phyloP scores from a whole-genome alignment of 2,797 vertebrate genomes.

The Sternarchorhynchus goeldii region DNA sequence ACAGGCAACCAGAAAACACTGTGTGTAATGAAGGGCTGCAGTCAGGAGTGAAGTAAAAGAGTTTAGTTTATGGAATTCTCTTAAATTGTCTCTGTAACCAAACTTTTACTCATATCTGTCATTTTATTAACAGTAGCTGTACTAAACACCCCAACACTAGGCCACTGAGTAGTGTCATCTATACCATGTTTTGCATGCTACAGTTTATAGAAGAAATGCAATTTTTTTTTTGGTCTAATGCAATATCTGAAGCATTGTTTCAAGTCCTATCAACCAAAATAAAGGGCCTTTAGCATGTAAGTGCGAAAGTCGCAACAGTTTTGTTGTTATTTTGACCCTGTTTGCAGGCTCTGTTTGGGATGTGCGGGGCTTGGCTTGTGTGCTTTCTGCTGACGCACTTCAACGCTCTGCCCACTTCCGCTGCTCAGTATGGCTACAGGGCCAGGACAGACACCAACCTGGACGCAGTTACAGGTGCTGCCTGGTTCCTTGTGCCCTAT shows the following conservation, averaged over 20 bases:
- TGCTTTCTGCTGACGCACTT: constrained; percentile 78
- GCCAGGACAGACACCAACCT: constrained; percentile 77
- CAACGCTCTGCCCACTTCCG: constrained; percentile 71
- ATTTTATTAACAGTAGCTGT: background rate
- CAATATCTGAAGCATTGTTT: background rate
- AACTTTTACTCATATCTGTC: constrained; percentile 1
- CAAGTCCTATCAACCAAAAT: background rate
- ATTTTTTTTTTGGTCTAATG: background rate
- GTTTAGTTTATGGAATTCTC: background rate
- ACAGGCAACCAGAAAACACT: background rate
- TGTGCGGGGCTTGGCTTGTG: constrained; percentile 79
- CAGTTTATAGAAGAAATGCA: constrained; percentile 12
- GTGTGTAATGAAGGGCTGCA: background rate
- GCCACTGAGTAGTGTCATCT: background rate
- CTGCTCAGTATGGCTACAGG: constrained; percentile 71
- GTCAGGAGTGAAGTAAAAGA: background rate
- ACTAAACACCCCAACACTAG: background rate
- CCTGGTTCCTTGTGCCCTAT: constrained; percentile 79
- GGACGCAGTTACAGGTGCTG: constrained; percentile 72
- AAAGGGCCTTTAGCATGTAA: background rate
- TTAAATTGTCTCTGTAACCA: background rate
- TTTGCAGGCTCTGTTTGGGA: constrained; percentile 76
- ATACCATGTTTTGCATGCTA: background rate
- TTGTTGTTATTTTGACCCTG: constrained; percentile 6
- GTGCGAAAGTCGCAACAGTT: background rate